These are phyloP conservation scores for Rhabdornis inornatus DNA, from an alignment of 2,113 vertebrate genomes.

Conservation along the genomic window DNA sequence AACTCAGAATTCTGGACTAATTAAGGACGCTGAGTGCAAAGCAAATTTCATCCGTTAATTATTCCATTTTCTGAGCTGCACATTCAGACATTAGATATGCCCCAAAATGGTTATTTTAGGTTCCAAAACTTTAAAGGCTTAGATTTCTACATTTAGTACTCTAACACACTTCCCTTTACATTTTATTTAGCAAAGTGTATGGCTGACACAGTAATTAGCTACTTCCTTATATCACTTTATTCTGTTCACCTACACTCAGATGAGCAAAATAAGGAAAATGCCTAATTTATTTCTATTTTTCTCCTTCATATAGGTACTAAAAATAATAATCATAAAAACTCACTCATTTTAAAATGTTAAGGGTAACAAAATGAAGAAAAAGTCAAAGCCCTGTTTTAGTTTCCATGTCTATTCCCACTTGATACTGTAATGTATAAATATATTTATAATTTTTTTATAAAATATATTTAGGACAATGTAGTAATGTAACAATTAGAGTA, in stretches of 20 bases:
- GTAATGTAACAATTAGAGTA: background rate
- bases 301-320: background rate
- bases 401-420: background rate
- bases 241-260: background rate
- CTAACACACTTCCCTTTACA: background rate
- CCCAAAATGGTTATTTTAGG: background rate
- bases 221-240: background rate
- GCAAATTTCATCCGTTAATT: background rate
- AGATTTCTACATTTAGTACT: background rate
- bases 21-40: background rate
- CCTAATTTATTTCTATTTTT: background rate
- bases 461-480: background rate
- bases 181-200: background rate
- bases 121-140: background rate
- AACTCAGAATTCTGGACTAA: background rate
- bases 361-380: background rate
- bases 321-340: background rate
- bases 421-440: background rate
- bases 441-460: background rate
- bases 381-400: background rate
- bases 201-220: background rate
- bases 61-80: background rate
- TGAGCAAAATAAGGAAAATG: background rate
- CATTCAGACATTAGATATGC: background rate
- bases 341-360: background rate